phyloP scores from a whole-genome alignment of 2,797 vertebrate genomes.

The Sebastes hubbsi region DNA sequence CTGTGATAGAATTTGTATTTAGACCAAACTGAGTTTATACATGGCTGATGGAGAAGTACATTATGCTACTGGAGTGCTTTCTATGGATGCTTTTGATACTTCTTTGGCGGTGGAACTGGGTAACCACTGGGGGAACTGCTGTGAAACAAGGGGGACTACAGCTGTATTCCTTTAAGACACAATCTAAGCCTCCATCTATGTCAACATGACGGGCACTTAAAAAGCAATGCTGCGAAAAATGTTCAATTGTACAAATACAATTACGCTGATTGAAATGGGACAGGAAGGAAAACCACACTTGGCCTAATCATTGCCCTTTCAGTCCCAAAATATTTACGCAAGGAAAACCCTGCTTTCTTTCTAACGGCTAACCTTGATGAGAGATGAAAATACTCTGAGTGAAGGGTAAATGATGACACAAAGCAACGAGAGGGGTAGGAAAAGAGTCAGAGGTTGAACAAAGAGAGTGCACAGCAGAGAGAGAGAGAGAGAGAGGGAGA shows the following conservation, averaged over 20 bases:
- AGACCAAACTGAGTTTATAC: not conserved
- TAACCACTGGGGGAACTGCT: not conserved
- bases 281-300: slow-evolving; percentile 54
- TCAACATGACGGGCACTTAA: slow-evolving; percentile 15
- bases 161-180: not conserved
- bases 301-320: slow-evolving; percentile 20
- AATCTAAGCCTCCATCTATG: not conserved
- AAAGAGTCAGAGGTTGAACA: not conserved
- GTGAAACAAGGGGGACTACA: not conserved
- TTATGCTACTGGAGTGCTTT: not conserved
- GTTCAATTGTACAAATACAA: slow-evolving; percentile 18
- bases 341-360: slow-evolving; percentile 25
- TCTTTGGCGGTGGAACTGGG: not conserved
- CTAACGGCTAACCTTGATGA: slow-evolving; percentile 27
- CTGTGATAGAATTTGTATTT: not conserved
- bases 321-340: slow-evolving; percentile 33
- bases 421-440: not conserved
- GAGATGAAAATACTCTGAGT: slow-evolving; percentile 15
- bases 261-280: slow-evolving; percentile 24
- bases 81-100: not conserved
- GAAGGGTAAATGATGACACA: slow-evolving; percentile 1
- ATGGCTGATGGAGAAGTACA: not conserved
- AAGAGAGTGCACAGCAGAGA: not conserved
- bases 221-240: slow-evolving; percentile 12
- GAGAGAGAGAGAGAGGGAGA: not conserved